phyloP scores from a whole-genome alignment of 1,140 invertebrate genomes.

The Goniozus legneri region DNA sequence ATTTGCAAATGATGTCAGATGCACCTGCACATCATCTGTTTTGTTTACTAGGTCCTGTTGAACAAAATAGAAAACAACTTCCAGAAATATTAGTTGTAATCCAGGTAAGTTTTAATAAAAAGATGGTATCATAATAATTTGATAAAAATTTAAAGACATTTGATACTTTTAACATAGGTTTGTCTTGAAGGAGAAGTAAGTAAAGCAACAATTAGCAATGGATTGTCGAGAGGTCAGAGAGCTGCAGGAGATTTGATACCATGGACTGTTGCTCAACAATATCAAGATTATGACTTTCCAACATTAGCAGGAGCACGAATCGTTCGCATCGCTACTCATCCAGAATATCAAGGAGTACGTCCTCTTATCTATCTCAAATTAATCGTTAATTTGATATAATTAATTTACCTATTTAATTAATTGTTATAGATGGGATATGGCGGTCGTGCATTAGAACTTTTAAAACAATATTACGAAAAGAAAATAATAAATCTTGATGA shows the following conservation, averaged over 20 bases:
- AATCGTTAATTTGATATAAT: slow-evolving; percentile 4
- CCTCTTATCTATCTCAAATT: slow-evolving; percentile 7
- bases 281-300: slow-evolving; percentile 91
- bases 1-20: slow-evolving; percentile 98
- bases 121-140: not conserved
- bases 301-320: slow-evolving; percentile 86
- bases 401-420: too few relatives aligned
- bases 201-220: slow-evolving; percentile 72
- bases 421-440: slow-evolving; percentile 90
- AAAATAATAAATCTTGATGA: slow-evolving; percentile 72
- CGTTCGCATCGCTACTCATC: slow-evolving; percentile 96
- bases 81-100: slow-evolving; percentile 91
- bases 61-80: slow-evolving; percentile 66
- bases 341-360: slow-evolving; percentile 87
- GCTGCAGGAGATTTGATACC: slow-evolving; percentile 96
- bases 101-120: slow-evolving; percentile 59
- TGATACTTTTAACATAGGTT: slow-evolving; percentile 56
- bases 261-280: slow-evolving; percentile 97
- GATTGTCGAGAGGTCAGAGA: slow-evolving; percentile 78
- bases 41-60: slow-evolving; percentile 85
- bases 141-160: not conserved
- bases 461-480: slow-evolving; percentile 88
- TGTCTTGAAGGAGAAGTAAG: slow-evolving; percentile 95
- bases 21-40: slow-evolving; percentile 98
- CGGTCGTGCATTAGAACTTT: slow-evolving; percentile 73